Evolutionary conservation across 2,888 invertebrate genomes (phyloP), one percentile per base, ranked within the genome.

Genomic region (Trachelus iudaicus): DNA sequence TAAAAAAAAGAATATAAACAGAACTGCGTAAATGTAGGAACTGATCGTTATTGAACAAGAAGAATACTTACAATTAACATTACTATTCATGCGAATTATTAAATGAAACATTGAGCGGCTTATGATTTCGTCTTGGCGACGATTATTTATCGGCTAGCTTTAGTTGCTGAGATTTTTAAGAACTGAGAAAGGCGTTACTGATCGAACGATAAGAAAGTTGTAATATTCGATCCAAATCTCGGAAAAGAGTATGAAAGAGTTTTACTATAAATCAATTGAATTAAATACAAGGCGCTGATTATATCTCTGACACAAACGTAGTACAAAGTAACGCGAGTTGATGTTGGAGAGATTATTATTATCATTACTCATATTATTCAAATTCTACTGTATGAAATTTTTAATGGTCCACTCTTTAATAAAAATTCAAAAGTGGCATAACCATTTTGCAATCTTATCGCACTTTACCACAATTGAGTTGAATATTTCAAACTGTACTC

Each of bases 51-150:
- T 79, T 76, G 75, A 77, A 40, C 40, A 80, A 82, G 83, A 78
- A 82, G 76, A 82, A 80, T 81, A 82, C 81, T 81, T 84, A 80
- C 82, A 81, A 80, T 82, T 80, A 80, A 83, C 80, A 83, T 81
- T 79, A 83, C 81, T 79, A 84, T 79, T 80, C 76, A 81, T 77
- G 79, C 81, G 79, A 83, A 82, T 76, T 76, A 81, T 82, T 80
- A 78, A 76, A 79, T 78, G 76, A 80, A 76, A 85, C 81, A 31
- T 82, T 79, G 73, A 80, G 73, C 81, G 81, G 74, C 81, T 84
- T 83, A 81, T 82, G 76, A 77, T 83, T 82, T 83, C 79, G 81
- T 83, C 81, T 78, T 35, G 30, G 77, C 81, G 78, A 85, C 34
- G 81, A 83, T 84, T 86, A 80, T 80, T 40, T 69, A 69, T 69